Conservation (phyloP, 35 echinoderm and acorn worm species). For the Heliocidaris tuberculata region DNA sequence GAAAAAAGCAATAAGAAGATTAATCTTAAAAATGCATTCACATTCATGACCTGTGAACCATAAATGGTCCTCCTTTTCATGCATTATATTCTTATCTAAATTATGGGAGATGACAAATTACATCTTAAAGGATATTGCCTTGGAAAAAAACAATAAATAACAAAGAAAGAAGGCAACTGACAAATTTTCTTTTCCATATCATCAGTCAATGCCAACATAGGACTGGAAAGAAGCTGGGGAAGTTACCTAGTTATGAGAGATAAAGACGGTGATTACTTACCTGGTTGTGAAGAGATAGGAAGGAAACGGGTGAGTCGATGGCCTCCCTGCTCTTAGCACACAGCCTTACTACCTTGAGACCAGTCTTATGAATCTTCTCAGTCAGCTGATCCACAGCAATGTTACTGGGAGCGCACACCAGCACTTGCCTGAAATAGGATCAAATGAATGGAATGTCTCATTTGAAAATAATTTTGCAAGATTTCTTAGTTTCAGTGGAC, state of each 20-base stretch:
- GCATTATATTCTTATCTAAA: too few species aligned
- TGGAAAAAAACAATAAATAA: too few species aligned
- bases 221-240: too few species aligned
- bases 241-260: too few species aligned
- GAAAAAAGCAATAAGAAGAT: background rate
- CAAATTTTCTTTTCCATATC: too few species aligned
- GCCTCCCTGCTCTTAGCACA: slow-evolving; percentile 98
- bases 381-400: slow-evolving; percentile 97
- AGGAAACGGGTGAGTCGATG: slow-evolving; percentile 92
- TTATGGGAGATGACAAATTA: too few species aligned
- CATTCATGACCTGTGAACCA: background rate
- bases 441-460: too few species aligned
- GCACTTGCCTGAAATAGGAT: slow-evolving; percentile 66
- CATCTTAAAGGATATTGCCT: too few species aligned
- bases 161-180: too few species aligned
- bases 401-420: slow-evolving; percentile 98
- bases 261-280: slow-evolving; percentile 31
- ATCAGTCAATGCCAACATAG: too few species aligned
- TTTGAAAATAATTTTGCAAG: background rate
- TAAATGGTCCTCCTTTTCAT: too few species aligned
- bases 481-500: background rate
- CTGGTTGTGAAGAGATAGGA: slow-evolving; percentile 96
- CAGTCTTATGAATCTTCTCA: slow-evolving; percentile 94
- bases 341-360: slow-evolving; percentile 89
- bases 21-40: background rate